These are phyloP conservation scores for Phragmatobia fuliginosa DNA, from an alignment of 2,888 invertebrate genomes.

Conservation along the genomic window DNA sequence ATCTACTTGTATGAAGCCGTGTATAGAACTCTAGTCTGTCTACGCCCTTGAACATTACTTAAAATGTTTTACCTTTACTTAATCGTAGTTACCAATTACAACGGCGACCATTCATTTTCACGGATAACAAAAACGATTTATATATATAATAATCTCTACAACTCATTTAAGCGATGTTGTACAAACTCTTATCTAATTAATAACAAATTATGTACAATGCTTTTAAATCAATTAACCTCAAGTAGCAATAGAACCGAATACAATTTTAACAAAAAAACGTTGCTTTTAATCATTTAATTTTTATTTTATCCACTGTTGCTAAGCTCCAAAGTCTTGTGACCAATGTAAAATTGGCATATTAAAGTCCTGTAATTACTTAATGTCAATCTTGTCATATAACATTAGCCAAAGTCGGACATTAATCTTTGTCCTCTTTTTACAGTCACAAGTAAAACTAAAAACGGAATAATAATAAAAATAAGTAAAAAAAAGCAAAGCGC, in stretches of 20 bases:
- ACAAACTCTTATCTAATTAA: not conserved
- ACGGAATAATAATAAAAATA: not conserved
- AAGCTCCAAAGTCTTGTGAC: not conserved
- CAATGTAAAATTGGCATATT: too few species aligned
- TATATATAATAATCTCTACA: not conserved
- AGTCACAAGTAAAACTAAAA: not conserved
- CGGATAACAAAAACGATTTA: not conserved
- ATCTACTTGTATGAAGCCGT: not conserved
- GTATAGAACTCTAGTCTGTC: not conserved
- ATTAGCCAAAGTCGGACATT: not conserved
- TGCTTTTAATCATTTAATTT: too few species aligned
- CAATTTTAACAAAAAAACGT: too few species aligned
- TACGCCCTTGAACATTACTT: not conserved
- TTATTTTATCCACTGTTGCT: not conserved
- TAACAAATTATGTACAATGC: not conserved
- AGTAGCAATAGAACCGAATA: too few species aligned
- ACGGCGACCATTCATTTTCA: not conserved
- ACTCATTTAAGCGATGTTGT: not conserved
- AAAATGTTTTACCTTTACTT: not conserved
- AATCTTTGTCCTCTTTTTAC: not conserved
- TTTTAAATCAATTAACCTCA: too few species aligned
- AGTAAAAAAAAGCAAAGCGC: not conserved
- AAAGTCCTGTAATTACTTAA: not conserved
- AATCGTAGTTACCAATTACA: not conserved
- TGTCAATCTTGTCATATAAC: not conserved